Evolutionary conservation across 2,113 vertebrate species (phyloP), one percentile per base, ranked within the genome.

Genomic region (Hucho hucho): DNA sequence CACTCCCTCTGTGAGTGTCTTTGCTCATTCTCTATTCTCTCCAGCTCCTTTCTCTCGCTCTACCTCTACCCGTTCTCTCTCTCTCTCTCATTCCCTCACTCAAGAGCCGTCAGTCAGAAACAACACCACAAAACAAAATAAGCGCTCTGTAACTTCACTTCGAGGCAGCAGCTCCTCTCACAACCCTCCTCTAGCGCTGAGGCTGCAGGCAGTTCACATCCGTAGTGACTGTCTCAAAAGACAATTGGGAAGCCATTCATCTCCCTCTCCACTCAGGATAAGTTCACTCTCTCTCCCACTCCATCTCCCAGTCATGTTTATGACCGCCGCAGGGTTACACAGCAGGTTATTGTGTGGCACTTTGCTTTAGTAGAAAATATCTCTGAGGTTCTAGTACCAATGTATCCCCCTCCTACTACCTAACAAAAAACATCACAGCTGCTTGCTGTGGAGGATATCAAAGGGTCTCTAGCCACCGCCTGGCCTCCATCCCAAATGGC

Each of bases 241-340:
- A 4, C 13, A 16, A 53, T 53, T 18, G 3, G 16, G 49, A 53
- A 63, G 71, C 58, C 75, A 47, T 59, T 72, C 59, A 46, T 77
- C 28, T 29, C 26, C 4, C 13, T 70, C 59, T 56, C 53, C 53
- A 7, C 53, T 22, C 20, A 63, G 59, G 59, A 20, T 63, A 61
- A 9, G 4, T 20, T 63, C 4, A 63, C 59, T n/a, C 20, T 24
- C 24, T 63, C 59, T 63, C 59, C 9, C 59, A 18, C 53, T 56
- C 53, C 0, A 6, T 56, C 53, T 56, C 53, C 9, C 37, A 43
- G 37, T 56, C 16, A 20, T 56, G 53, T 20, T 20, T 20, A 18
- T 20, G 14, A 20, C 53, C 20, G 4, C 18, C 18, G 53, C 16
- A 1, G 4, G 13, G 53, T 20, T 56, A 18, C 20, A 56, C 53